Evolutionary conservation across 1,140 invertebrate species (phyloP).

Genomic region (Heliconius melpomene): DNA sequence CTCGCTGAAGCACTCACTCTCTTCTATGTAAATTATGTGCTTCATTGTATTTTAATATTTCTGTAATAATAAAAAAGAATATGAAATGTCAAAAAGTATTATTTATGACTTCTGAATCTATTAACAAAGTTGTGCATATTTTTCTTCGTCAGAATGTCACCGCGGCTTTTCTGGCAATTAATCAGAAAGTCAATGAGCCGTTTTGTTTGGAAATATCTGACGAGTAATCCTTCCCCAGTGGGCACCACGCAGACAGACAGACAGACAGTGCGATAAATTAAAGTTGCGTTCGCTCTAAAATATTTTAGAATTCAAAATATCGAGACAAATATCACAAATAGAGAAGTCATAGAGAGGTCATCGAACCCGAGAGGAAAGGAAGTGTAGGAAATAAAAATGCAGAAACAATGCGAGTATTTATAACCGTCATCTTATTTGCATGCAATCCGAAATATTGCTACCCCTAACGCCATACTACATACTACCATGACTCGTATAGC

Average conservation of each 20-base stretch:
- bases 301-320: constrained; percentile 11
- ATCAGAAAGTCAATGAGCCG: constrained; percentile 78
- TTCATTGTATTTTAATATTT: constrained; percentile 12
- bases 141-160: constrained; percentile 72
- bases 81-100: constrained; percentile 34
- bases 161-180: constrained; percentile 70
- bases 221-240: constrained; percentile 73
- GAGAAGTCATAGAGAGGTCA: constrained; percentile 58
- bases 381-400: constrained; percentile 49
- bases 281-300: constrained; percentile 16
- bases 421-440: constrained; percentile 78
- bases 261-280: constrained; percentile 28
- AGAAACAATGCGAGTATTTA: constrained; percentile 72
- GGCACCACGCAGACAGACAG: constrained; percentile 38
- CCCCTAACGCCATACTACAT: constrained; percentile 54
- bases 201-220: constrained; percentile 74
- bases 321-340: constrained; percentile 17
- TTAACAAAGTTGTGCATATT: constrained; percentile 54
- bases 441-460: constrained; percentile 76
- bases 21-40: constrained; percentile 18
- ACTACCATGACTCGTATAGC: constrained; percentile 54
- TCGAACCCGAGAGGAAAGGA: constrained; percentile 55
- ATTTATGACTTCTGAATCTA: constrained; percentile 37
- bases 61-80: neutral
- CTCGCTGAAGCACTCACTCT: constrained; percentile 11